Base-by-base conservation (phyloP, 2,888 invertebrate species). In the Dascillus cervinus region DNA sequence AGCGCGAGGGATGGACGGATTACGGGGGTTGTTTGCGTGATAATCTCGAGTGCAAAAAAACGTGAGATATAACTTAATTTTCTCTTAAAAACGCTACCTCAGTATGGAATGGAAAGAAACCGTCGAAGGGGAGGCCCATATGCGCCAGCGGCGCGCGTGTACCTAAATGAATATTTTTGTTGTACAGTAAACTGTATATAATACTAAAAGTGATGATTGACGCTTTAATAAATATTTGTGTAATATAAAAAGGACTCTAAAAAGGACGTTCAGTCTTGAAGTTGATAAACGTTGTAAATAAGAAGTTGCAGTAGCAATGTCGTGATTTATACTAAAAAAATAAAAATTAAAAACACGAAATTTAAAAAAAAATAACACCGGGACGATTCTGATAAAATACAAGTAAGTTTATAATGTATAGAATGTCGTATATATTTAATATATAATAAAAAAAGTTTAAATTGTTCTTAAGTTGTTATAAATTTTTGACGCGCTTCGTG, bases 351-450 rank as follows among this genome's bases (percentile, higher is more conserved):
- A n/a, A n/a, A n/a, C n/a, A n/a, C n/a, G n/a, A n/a, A n/a, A 17
- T 8, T 17, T 17, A 17, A 39, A 37, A 39, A 40, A 44, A 45
- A 49, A 45, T 47, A 55, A 49, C 55, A 55, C 53, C 39, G 60
- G 55, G 56, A 58, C 58, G 57, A 57, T 57, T 55, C 52, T 51
- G 52, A 53, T 56, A 47, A 49, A 56, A 53, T 49, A 58, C 52
- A 60, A 55, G 54, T 58, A 60, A 59, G 57, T 59, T 62, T 58
- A 57, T 46, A 43, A 44, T 39, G 43, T 60, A 58, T 52, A 60
- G 58, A 56, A 53, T 58, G 60, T 59, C 60, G 56, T 58, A 58
- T 56, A 60, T 60, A 56, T 33, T 32, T 34, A 36, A 12, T 20
- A 11, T n/a, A 39, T n/a, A 26, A 35, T 24, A 39, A 29, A 32